Evolutionary conservation across 2,113 vertebrate species (phyloP).

Genomic region (Panthera uncia): DNA sequence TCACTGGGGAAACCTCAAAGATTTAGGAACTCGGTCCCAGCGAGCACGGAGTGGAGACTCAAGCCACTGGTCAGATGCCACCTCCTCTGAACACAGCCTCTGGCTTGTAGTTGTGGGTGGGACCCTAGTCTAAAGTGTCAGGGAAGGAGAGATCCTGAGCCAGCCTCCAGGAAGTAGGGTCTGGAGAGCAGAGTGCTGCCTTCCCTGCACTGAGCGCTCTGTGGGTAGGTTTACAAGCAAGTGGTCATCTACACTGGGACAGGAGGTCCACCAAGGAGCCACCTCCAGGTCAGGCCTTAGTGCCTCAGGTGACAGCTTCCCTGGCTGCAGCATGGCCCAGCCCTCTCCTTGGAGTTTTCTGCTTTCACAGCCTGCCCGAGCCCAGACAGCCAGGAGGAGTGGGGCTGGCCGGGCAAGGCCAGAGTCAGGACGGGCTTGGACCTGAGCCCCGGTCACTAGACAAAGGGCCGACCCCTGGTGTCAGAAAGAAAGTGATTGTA

Average conservation of each 20-base stretch:
- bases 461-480: accelerated
- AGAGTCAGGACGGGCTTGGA: neutral
- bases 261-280: neutral
- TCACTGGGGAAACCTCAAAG: neutral
- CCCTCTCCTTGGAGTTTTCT: neutral
- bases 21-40: neutral
- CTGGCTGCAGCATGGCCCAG: neutral
- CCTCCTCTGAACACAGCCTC: neutral
- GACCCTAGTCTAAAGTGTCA: neutral
- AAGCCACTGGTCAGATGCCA: neutral
- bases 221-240: neutral
- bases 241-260: neutral
- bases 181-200: neutral
- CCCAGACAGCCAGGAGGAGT: neutral
- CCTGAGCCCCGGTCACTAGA: neutral
- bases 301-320: neutral
- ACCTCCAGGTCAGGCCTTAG: neutral
- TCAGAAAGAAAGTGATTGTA: neutral
- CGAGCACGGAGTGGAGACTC: neutral
- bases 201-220: neutral
- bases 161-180: neutral
- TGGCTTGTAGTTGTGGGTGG: neutral
- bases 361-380: neutral
- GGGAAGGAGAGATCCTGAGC: neutral
- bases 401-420: neutral